phyloP scores from a whole-genome alignment of 1,140 invertebrate genomes.

The Pararge aegeria region DNA sequence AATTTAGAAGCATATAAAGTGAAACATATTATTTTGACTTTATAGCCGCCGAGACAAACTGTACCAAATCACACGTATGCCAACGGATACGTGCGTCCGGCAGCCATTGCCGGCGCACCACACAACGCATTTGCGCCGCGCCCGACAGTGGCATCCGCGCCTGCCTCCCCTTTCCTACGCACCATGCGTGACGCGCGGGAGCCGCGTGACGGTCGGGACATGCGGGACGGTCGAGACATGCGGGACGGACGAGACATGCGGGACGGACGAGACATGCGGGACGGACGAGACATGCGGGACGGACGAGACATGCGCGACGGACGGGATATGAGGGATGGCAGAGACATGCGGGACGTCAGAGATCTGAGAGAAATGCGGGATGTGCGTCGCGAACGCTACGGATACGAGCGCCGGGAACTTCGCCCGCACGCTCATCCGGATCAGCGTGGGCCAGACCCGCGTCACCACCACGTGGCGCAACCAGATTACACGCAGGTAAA shows the following conservation, averaged over 20 bases:
- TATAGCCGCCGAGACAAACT: constrained; percentile 39
- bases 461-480: constrained; percentile 57
- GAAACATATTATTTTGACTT: not conserved
- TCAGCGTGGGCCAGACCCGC: constrained; percentile 34
- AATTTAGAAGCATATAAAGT: too few species aligned
- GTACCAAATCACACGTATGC: constrained; percentile 47
- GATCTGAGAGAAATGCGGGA: too few species aligned
- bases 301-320: too few species aligned
- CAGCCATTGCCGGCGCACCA: constrained; percentile 21
- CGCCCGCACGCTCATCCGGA: constrained; percentile 41
- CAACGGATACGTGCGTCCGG: constrained; percentile 62
- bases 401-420: constrained; percentile 40
- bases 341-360: too few species aligned
- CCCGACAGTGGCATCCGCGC: constrained; percentile 9
- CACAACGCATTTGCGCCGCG: constrained; percentile 26
- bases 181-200: constrained; percentile 33
- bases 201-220: constrained; percentile 45
- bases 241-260: constrained; percentile 39
- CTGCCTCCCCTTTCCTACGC: constrained; percentile 29
- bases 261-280: constrained; percentile 40
- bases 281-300: constrained; percentile 37
- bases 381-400: constrained; percentile 30
- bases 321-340: too few species aligned
- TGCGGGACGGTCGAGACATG: constrained; percentile 39
- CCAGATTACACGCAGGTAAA: constrained; percentile 83